Base-by-base conservation (phyloP, 1,140 invertebrate species). In the Sinonovacula constricta region DNA sequence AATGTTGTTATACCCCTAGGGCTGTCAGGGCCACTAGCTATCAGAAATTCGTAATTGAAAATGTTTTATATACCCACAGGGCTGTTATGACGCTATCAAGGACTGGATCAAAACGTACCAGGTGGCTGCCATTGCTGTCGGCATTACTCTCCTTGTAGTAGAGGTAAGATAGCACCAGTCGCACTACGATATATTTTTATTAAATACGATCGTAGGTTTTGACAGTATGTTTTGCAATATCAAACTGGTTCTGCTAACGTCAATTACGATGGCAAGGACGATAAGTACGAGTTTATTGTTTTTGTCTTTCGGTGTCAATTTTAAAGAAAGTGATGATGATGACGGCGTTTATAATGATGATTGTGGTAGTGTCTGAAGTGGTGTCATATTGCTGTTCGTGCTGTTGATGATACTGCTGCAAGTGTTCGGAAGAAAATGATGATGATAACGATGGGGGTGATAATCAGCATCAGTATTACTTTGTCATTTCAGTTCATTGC, bases 51-150 rank as follows among this genome's bases (percentile, higher is more conserved):
- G n/a, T n/a, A n/a, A n/a, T n/a, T n/a, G n/a, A n/a, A n/a, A n/a
- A n/a, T n/a, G n/a, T n/a, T n/a, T 12, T 49, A 49, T n/a, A 10
- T 12, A 12, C 14, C 24, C 34, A 4, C 66, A 75, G 71, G 71
- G 71, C 2, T 75, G 71, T 65, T 75, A 75, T 26, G 28, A 75
- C 0, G 45, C 59, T 3, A 33, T 75, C 51, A 75, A 75, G 54
- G 71, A 75, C 31, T 75, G 30, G 22, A 26, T 75, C 14, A 45
- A 63, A 60, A 63, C 63, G 24, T 75, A 75, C 45, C 36, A 75
- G 57, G 56, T 60, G 14, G 59, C 71, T 5, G 71, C 71, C 24
- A 75, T 75, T 18, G 71, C 59, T 22, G 49, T 75, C 26, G 71
- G 71, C 2, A 53, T 75, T 18, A 22, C 53, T 24, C 39, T 75